Evolutionary conservation across 2,797 vertebrate genomes (phyloP), one percentile per base, ranked within the genome.

Genomic region (Sorex maritimensis): DNA sequence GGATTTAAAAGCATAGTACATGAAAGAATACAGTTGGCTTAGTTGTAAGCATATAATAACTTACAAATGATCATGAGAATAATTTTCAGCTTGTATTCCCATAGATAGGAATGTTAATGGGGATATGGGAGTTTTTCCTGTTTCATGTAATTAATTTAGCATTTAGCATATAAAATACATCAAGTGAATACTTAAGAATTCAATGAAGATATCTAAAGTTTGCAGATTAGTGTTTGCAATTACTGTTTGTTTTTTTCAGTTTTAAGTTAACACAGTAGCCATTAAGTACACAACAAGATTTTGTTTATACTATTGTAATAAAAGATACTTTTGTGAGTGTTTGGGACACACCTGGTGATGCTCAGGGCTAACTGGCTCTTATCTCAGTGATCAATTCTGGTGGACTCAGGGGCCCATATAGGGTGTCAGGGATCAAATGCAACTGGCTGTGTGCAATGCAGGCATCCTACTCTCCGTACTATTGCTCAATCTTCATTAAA

Each of bases 401-500:
- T 55, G 15, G 52, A 10, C 12, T 55, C 52, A 55, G 52, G 15
- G 15, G 52, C 11, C 15, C 52, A 55, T 55, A 17, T 55, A 6
- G 52, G 52, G 52, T 55, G 52, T 55, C 52, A 55, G 52, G 52
- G 11, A 55, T 55, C 15, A 17, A 55, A 55, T 12, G 3, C 52
- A 55, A 3, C 7, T 44, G 41, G 7, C 11, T 55, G 52, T 55
- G 7, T 44, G 41, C 52, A 55, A 55, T 12, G 15, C 52, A 55
- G 11, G 52, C 52, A 13, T 17, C 52, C 52, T 55, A 55, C 15
- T 61, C 72, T 90, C 95, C 94, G 86, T 85, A 86, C 93, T 91
- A 93, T 83, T 44, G 58, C 26, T 95, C 75, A 94, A 86, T 69
- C 90, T 55, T 83, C 96, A 95, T 77, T 82, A 91, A 95, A 92